Conservation (phyloP, 2,797 vertebrate genomes). For the Myioborus miniatus region DNA sequence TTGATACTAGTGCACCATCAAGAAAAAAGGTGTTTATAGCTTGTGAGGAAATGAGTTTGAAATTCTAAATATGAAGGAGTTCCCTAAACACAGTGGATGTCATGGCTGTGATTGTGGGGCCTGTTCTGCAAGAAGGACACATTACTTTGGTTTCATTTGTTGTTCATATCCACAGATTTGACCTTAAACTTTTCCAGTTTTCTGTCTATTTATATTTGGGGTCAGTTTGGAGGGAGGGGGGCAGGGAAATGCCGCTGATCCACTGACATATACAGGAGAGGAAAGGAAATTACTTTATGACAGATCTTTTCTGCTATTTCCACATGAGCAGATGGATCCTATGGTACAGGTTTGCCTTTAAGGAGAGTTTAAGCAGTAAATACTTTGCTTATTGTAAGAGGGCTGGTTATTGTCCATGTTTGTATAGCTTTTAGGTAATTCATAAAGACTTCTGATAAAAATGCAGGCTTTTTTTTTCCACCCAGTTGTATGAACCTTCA, state of each 20-base stretch:
- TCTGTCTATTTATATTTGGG: not conserved
- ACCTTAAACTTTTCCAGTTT: not conserved
- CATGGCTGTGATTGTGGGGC: not conserved
- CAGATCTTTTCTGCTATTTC: slow-evolving; percentile 20
- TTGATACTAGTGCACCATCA: not conserved
- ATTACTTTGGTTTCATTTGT: not conserved
- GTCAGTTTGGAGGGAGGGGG: not conserved
- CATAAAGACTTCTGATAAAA: not conserved
- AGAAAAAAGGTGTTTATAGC: not conserved
- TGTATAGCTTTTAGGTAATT: not conserved
- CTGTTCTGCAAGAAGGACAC: not conserved
- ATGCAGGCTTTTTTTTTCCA: not conserved
- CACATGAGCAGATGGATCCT: not conserved
- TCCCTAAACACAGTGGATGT: not conserved
- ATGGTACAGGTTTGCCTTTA: slow-evolving; percentile 7
- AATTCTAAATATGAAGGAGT: not conserved
- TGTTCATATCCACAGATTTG: not conserved
- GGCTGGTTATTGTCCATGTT: not conserved
- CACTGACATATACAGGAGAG: not conserved
- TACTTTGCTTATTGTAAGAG: not conserved
- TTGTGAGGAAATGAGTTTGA: not conserved
- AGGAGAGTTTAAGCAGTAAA: not conserved
- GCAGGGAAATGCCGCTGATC: not conserved
- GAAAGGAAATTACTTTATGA: slow-evolving; percentile 24
- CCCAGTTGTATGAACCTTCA: not conserved